These are phyloP conservation scores for Caenorhabditis japonica DNA, from an alignment of 2,888 invertebrate genomes.

Conservation along the genomic window DNA sequence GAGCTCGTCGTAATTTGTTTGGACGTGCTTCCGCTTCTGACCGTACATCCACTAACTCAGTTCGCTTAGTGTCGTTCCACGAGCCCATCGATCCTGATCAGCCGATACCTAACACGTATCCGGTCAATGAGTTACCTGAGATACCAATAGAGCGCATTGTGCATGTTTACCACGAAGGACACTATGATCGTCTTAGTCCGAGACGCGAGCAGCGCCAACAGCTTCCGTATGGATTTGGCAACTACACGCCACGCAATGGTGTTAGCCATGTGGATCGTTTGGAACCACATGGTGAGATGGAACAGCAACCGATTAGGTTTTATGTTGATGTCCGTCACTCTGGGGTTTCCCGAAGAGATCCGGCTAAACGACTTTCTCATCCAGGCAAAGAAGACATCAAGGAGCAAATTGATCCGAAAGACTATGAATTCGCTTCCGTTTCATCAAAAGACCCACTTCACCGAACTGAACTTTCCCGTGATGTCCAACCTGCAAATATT, in stretches of 20 bases:
- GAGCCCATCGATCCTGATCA: conserved; percentile 41
- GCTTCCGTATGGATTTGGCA: conserved; percentile 48
- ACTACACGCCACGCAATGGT: conserved; percentile 51
- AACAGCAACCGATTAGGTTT: conserved; percentile 64
- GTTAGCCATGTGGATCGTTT: conserved; percentile 48
- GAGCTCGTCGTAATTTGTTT: conserved; percentile 58
- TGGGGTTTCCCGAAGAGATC: conserved; percentile 43
- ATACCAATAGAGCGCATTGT: conserved; percentile 55
- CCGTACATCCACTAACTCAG: conserved; percentile 35
- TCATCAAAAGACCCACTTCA: conserved; percentile 10
- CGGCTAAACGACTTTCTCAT: conserved; percentile 47
- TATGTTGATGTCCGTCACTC: conserved; percentile 64
- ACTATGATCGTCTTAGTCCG: conserved; percentile 45
- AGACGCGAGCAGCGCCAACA: conserved; percentile 27
- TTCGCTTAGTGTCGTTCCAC: conserved; percentile 53
- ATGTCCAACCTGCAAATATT: conserved; percentile 46
- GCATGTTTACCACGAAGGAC: conserved; percentile 56
- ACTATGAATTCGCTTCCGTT: conserved; percentile 35
- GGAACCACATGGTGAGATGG: conserved; percentile 53
- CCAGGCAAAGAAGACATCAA: conserved; percentile 58
- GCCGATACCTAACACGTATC: conserved; percentile 38
- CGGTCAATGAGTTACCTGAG: conserved; percentile 45
- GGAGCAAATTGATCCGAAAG: conserved; percentile 37
- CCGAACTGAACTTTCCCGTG: conserved; percentile 33
- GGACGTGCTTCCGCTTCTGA: conserved; percentile 38